Percentiles rank a stretch among this genome's conserved stretches.
Evolutionary conservation across 2,113 vertebrate genomes (phyloP).

Genomic region (Chloropsis hardwickii): DNA sequence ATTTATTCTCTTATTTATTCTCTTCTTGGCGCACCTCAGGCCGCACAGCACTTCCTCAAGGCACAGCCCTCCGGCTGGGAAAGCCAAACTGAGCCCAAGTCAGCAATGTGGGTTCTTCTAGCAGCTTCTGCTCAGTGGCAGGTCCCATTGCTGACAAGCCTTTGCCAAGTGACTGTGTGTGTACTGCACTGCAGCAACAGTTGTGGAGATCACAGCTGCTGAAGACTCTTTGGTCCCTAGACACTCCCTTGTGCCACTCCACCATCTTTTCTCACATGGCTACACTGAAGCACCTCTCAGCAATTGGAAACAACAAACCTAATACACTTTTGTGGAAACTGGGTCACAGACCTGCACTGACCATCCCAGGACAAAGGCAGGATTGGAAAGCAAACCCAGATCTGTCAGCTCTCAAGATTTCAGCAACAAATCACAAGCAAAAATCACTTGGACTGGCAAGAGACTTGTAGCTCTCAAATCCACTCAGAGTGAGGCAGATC

Average conservation of each 20-base stretch:
- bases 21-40: not conserved
- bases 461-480: not conserved
- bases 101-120: not conserved
- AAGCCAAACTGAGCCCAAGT: not conserved
- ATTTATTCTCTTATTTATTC: accelerated
- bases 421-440: not conserved
- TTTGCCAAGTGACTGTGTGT: not conserved
- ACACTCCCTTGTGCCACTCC: not conserved
- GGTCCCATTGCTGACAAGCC: not conserved
- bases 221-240: not conserved
- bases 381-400: not conserved
- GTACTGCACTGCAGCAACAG: not conserved
- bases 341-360: not conserved
- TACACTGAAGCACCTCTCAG: not conserved
- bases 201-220: not conserved
- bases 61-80: not conserved
- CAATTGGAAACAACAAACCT: not conserved
- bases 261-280: not conserved
- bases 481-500: not conserved
- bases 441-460: not conserved
- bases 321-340: not conserved
- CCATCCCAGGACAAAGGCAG: not conserved
- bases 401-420: not conserved
- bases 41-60: not conserved
- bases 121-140: not conserved